Base-by-base conservation (phyloP, 2,888 invertebrate species). In the Athetis lepigone region DNA sequence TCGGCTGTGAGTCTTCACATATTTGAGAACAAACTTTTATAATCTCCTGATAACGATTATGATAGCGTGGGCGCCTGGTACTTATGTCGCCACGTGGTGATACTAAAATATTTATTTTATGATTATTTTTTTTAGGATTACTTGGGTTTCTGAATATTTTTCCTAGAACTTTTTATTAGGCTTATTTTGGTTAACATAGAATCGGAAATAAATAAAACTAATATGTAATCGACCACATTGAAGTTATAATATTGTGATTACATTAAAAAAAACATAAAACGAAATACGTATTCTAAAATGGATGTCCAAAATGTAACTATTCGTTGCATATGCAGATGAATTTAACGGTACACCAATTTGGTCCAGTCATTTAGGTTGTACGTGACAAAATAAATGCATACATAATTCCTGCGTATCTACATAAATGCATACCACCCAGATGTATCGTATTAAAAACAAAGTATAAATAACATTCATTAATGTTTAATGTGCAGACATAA, bases 301-400 rank as follows among this genome's bases (percentile, higher is more conserved):
- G 19, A 4, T 21, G 7, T 42, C 21, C 49, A 27, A 61, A 54
- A 40, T 54, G 23, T 61, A 37, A 68, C 52, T 33, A 25, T 37
- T 52, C 37, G 39, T 49, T 70, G 51, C 62, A n/a, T 64, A 68
- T 60, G 64, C 63, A 76, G 62, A 73, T 70, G 49, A 45, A 76
- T 76, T 51, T 51, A 55, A 43, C 37, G 18, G 39, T 43, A 60
- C 13, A 56, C 54, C 43, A 62, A 75, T 60, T 75, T 59, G 62
- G 54, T 46, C 19, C 45, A 60, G 42, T 56, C 55, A 60, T 63
- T 76, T 65, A 54, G 59, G 19, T 23, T 21, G 55, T 45, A 70
- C 70, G 72, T 73, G 70, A 70, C 60, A 37, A 63, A 66, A 76
- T 56, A 58, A 5, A 57, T 55, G 50, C 57, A 71, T 60, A 56